Base-by-base conservation (phyloP, 2,888 invertebrate species). In the Tenthredo mesomela region DNA sequence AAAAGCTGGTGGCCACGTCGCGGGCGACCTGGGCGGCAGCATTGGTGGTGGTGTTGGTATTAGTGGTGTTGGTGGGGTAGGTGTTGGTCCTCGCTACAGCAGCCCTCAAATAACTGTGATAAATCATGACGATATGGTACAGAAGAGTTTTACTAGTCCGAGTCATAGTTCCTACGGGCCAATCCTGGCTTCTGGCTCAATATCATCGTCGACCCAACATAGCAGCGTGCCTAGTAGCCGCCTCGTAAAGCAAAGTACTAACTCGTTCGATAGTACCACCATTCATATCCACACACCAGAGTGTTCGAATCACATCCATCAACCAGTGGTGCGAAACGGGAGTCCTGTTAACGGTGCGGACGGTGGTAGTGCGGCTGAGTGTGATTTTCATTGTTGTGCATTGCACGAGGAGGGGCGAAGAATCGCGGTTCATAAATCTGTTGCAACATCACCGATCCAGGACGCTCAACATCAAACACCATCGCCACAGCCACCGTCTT, bases 301-400 rank as follows among this genome's bases (percentile, higher is more conserved):
- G 94, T 97, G 97, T 93, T 96, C 96, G 85, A 95, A 95, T 91
- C 95, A 95, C 93, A 95, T 94, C 89, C 97, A 96, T 93, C 96
- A 96, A 89, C 96, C 96, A 91, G 95, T 94, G 87, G 95, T 95
- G 88, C 95, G 96, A 71, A 95, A 96, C 87, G 96, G 96, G 84
- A 95, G 96, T 90, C 96, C 95, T 90, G 94, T 95, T 91, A 94
- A 95, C 91, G 91, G 92, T 21, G 89, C 92, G 88, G 94, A 95
- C 92, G 94, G 95, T 91, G 92, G 94, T 91, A 93, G 94, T 54
- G 91, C 92, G 71, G 94, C 95, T 88, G 98, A 98, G 94, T 98
- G 98, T 95, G 98, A 98, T 94, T 98, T 98, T 94, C 98, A 98
- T 94, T 98, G 98, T 94, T 98, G 98, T 94, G 97, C 98, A 88